Evolutionary conservation across 92 coral and sea anemone species (phyloP).

Genomic region (Paramuricea clavata): DNA sequence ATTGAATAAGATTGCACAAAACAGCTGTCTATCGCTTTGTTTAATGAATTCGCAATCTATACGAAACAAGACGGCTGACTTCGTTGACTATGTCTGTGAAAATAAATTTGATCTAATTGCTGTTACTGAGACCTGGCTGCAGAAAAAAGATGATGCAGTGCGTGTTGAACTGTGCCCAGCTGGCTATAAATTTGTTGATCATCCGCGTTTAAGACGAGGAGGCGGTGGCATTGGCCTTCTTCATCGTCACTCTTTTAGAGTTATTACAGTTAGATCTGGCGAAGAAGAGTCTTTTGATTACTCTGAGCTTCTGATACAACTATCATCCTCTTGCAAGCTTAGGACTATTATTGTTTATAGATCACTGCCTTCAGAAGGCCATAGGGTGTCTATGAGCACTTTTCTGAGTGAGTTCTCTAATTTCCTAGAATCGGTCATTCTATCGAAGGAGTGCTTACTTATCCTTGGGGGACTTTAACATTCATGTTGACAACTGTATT

Average conservation of each 20-base stretch:
- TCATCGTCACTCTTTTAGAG: slow-evolving; percentile 44
- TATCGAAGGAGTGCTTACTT: too few relatives aligned
- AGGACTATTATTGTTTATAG: slow-evolving; percentile 55
- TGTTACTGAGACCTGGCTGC: slow-evolving; percentile 59
- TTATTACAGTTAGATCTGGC: slow-evolving; percentile 52
- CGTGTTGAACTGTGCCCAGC: slow-evolving; percentile 62
- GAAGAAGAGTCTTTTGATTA: slow-evolving; percentile 47
- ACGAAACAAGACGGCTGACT: slow-evolving; percentile 36
- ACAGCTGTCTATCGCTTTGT: slow-evolving; percentile 35
- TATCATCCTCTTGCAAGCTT: slow-evolving; percentile 28
- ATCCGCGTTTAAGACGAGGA: slow-evolving; percentile 34
- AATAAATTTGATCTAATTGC: slow-evolving; percentile 37
- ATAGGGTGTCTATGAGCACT: slow-evolving; percentile 58
- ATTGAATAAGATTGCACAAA: slow-evolving; percentile 31
- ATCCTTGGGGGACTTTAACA: too few relatives aligned
- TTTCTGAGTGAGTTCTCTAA: slow-evolving; percentile 51
- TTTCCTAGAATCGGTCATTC: too few relatives aligned
- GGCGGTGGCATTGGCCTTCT: slow-evolving; percentile 68
- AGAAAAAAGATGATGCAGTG: slow-evolving; percentile 31
- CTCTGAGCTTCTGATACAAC: slow-evolving; percentile 48
- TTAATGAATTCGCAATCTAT: slow-evolving; percentile 62
- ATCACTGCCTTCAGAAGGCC: slow-evolving; percentile 56
- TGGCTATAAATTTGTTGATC: slow-evolving; percentile 67
- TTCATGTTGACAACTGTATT: too few relatives aligned
- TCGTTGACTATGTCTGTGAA: slow-evolving; percentile 48